Evolutionary conservation across 92 coral and sea anemone genomes (phyloP).

Genomic region (Porites cylindrica): DNA sequence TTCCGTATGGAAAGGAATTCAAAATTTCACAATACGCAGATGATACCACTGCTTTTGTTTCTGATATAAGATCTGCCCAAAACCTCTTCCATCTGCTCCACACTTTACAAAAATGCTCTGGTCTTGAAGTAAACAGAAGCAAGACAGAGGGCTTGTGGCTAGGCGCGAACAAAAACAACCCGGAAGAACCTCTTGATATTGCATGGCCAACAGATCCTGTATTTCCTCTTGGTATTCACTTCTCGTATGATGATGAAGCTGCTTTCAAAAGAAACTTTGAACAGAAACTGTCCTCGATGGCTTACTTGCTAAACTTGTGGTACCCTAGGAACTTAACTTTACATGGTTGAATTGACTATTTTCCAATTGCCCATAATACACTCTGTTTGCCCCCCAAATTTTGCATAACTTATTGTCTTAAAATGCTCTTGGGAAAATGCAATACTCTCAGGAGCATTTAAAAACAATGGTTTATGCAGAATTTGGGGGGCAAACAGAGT

Average conservation of each 20-base stretch:
- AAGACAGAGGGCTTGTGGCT: not conserved
- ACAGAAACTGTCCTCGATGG: not conserved
- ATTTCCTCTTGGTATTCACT: slow-evolving; percentile 1
- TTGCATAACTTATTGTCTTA: no score
- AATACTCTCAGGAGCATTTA: no score
- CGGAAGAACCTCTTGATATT: not conserved
- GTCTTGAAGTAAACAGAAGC: not conserved
- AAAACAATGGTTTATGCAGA: no score
- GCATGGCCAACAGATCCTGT: not conserved
- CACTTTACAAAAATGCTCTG: not conserved
- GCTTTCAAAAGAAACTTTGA: not conserved
- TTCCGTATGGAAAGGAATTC: not conserved
- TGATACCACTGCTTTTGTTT: not conserved
- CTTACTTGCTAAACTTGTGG: not conserved
- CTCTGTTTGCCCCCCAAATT: no score
- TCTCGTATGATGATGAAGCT: not conserved
- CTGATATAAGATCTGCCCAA: not conserved
- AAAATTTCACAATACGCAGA: not conserved
- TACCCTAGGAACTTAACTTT: not conserved
- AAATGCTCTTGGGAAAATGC: no score
- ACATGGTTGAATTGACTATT: not conserved
- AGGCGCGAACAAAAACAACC: not conserved
- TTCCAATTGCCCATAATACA: no score
- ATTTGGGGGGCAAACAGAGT: no score
- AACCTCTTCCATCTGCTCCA: not conserved